Percentiles rank a stretch among this genome's conserved stretches.
Evolutionary conservation across 2,113 vertebrate species (phyloP).

Genomic region (Neogobius melanostomus): DNA sequence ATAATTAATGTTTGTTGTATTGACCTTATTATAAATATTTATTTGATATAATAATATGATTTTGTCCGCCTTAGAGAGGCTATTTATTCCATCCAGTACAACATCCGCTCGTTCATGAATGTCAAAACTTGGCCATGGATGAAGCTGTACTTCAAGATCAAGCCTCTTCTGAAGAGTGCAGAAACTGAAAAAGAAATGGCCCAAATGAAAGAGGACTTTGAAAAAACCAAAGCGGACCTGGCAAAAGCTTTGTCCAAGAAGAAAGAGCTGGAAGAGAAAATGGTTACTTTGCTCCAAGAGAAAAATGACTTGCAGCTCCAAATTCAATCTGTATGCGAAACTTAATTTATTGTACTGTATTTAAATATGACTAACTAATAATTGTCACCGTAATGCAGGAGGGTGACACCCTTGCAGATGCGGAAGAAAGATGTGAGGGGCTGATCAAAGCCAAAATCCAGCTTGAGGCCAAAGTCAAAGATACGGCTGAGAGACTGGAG

Average conservation of each 20-base stretch:
- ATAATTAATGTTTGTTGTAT: not conserved
- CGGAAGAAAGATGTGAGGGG: conserved; percentile 71
- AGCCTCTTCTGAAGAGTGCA: conserved; percentile 80
- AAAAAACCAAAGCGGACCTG: conserved; percentile 80
- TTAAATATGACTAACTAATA: not conserved
- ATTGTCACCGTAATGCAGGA: conserved; percentile 43
- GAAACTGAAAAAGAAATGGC: conserved; percentile 86
- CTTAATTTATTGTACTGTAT: not conserved
- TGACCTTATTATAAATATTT: not conserved
- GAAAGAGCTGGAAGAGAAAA: conserved; percentile 73
- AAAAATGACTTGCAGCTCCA: conserved; percentile 82
- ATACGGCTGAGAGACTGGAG: conserved; percentile 84
- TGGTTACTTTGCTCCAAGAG: conserved; percentile 73
- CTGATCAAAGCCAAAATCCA: conserved; percentile 73
- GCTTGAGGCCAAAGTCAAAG: conserved; percentile 65
- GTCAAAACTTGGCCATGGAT: conserved; percentile 94
- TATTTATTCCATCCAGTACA: conserved; percentile 84
- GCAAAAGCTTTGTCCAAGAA: conserved; percentile 61
- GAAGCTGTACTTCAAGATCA: conserved; percentile 91
- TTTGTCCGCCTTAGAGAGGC: conserved; percentile 69
- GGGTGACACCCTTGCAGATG: conserved; percentile 62
- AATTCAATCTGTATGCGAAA: conserved; percentile 58
- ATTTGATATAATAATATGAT: too few relatives aligned
- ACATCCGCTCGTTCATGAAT: conserved; percentile 88
- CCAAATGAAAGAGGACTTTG: conserved; percentile 82